Base-by-base conservation (phyloP, 2,888 invertebrate species). In the Mesorhabditis spiculigera region DNA sequence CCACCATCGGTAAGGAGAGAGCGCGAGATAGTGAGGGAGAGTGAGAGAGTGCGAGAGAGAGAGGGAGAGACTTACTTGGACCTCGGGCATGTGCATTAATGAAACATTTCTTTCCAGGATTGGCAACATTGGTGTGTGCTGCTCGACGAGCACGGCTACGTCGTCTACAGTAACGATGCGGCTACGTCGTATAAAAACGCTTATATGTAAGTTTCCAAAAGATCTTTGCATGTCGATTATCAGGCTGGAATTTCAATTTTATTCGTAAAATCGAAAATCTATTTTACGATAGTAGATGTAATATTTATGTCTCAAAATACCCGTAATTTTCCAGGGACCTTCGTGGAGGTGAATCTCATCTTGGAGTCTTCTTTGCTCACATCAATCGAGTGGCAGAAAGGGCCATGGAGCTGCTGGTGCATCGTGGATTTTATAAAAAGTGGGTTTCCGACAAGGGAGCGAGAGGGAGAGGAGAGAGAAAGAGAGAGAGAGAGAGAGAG, bases 71-170 rank as follows among this genome's bases (percentile, higher is more conserved):
- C 1, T 1, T 28, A 28, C 28, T 3, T 28, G 28, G 28, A 28
- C 28, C 28, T 28, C 28, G 28, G 28, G 28, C 28, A 28, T 16
- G 13, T 16, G 65, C 10, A 70, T 8, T 42, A 64, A 71, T 58
- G 4, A 50, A n/a, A 50, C 62, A 50, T 50, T 45, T 4, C 43
- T 42, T 41, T 73, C 16, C 64, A 79, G 72, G 72, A 73, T 68
- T 73, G 76, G 8, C 69, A 68, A 10, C 68, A 68, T 41, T 81
- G 83, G 75, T 85, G 85, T 75, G 79, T 81, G 58, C 75, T 85
- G 10, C 68, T 85, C 65, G 85, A 85, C 69, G 85, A 85, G 70
- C 82, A 84, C 68, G 85, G 77, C 44, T 84, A 82, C 68, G 81
- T 85, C 10, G 77, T 83, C 71, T 85, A 79, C 79, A 79, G 80